Conservation (phyloP, 2,888 invertebrate genomes). For the Sarcophaga caerulescens region DNA sequence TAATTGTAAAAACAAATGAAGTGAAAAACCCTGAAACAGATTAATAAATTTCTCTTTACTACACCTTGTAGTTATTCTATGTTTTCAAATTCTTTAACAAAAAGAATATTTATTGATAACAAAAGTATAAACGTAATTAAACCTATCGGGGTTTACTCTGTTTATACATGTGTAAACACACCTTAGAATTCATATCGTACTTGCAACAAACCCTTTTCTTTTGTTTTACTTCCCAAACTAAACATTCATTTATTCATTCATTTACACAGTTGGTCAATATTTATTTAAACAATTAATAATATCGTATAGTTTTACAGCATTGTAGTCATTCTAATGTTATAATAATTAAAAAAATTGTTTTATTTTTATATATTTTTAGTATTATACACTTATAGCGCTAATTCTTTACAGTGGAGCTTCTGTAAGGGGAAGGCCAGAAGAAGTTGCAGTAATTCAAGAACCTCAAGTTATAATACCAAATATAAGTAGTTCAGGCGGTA, state of each 20-base stretch:
- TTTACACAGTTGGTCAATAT: constrained; percentile 25
- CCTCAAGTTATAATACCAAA: constrained; percentile 48
- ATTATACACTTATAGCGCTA: constrained; percentile 32
- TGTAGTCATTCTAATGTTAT: background rate
- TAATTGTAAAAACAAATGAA: too few relatives aligned
- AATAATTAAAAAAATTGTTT: background rate
- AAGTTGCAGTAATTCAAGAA: constrained; percentile 52
- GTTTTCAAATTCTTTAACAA: constrained; percentile 5
- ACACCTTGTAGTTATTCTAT: too few relatives aligned
- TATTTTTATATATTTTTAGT: constrained; percentile 42
- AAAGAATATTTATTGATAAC: constrained; percentile 21
- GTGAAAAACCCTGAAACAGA: too few relatives aligned
- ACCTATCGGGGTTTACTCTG: background rate
- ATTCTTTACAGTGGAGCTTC: constrained; percentile 26
- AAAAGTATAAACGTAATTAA: constrained; percentile 13
- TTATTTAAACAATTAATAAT: constrained; percentile 38
- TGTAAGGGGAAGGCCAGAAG: constrained; percentile 50
- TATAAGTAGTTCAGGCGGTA: constrained; percentile 34
- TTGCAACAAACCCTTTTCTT: background rate
- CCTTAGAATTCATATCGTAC: constrained; percentile 27
- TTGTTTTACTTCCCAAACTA: background rate
- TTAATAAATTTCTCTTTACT: too few relatives aligned
- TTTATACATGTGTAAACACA: constrained; percentile 25
- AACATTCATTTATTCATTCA: background rate
- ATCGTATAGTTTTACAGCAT: background rate